Evolutionary conservation across 2,797 vertebrate species (phyloP), one percentile per base, ranked within the genome.

Genomic region (Anabas testudineus): DNA sequence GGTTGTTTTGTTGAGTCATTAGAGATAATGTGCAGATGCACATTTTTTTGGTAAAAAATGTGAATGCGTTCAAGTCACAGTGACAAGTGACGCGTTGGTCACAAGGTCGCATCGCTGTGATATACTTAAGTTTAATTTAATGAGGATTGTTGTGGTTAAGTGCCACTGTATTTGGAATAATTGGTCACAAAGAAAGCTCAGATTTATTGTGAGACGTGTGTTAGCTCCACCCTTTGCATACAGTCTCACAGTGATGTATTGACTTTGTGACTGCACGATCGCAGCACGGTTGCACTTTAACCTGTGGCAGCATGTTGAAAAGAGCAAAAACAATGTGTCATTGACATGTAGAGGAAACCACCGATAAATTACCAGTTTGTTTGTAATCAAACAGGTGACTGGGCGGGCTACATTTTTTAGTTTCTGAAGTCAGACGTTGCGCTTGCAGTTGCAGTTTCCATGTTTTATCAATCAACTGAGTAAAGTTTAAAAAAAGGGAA

Each of bases 261-360:
- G 37, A 67, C 67, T 39, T 0, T 64, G 49, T 15, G 45, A 49
- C 48, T 51, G 7, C 15, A 12, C 57, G 19, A 60, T 28, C 37
- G 10, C 5, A 41, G 26, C 49, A 26, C 4, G 0, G 46, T n/a
- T 80, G 73, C 70, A 88, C 89, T 81, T 84, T 54, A 14, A 83
- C 78, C 46, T 47, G 42, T 16, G 7, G 60, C 28, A 3, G 61
- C 39, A 19, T 4, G 15, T 14, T 42, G 7, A 2, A 26, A 15
- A 13, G 5, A 68, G n/a, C 43, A 24, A 28, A 37, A 58, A 83
- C 56, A 72, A 67, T 55, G 66, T 78, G 72, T 76, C 67, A 77
- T 53, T 85, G 71, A 79, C 56, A 43, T 48, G 0, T 3, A 30
- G 46, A 28, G 18, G n/a, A 53, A 49, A 62, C 53, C 8, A 36